These are phyloP conservation scores for Stichodactyla helianthus DNA, from an alignment of 64 coral and sea anemone genomes.

Conservation along the genomic window DNA sequence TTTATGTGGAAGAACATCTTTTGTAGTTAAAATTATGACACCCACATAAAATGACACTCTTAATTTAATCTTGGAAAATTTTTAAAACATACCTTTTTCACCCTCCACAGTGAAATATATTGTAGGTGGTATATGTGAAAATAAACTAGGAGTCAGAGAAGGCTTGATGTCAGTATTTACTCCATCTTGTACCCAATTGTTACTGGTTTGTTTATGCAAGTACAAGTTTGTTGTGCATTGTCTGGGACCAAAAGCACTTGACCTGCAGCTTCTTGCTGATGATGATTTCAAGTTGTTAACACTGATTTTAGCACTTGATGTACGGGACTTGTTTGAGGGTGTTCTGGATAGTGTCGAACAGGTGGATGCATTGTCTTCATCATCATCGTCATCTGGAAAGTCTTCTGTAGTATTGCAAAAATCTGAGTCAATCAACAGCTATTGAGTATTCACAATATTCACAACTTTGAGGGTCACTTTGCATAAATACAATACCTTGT, in stretches of 20 bases:
- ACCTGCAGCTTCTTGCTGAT: slow-evolving; percentile 3
- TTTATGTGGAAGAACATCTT: no score
- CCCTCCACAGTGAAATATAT: slow-evolving; percentile 89
- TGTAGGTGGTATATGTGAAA: slow-evolving; percentile 66
- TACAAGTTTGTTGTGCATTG: background rate
- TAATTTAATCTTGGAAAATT: background rate
- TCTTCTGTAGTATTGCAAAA: background rate
- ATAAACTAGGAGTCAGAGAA: slow-evolving; percentile 74
- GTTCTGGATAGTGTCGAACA: slow-evolving; percentile 18
- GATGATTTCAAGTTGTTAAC: slow-evolving; percentile 19
- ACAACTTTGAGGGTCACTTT: no score
- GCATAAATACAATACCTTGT: no score
- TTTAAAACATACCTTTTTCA: slow-evolving; percentile 68
- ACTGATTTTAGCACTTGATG: slow-evolving; percentile 67
- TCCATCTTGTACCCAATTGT: slow-evolving; percentile 15
- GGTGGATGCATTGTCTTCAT: slow-evolving; percentile 33
- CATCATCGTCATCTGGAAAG: slow-evolving; percentile 30
- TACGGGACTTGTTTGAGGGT: slow-evolving; percentile 48
- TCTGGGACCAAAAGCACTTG: slow-evolving; percentile 24
- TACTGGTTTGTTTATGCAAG: background rate
- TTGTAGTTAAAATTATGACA: no score
- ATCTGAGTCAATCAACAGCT: no score
- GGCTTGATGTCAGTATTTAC: slow-evolving; percentile 30
- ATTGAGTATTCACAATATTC: no score
- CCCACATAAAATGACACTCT: no score